These are phyloP conservation scores for Pycnomerus fuliginosus DNA, from an alignment of 2,888 invertebrate genomes.

Conservation along the genomic window DNA sequence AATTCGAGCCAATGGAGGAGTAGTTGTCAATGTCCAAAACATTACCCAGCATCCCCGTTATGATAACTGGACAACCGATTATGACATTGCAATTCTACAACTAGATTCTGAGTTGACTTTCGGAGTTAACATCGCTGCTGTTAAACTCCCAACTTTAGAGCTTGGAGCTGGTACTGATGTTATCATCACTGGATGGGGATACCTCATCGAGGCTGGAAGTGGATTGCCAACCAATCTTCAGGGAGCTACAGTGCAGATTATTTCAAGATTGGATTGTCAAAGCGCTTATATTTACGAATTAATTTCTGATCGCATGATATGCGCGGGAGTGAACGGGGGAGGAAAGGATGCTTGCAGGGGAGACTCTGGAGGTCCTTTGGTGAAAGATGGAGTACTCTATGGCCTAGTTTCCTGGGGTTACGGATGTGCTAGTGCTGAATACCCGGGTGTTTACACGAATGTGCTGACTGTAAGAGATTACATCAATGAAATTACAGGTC, in stretches of 20 bases:
- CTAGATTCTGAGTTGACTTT: slow-evolving; percentile 39
- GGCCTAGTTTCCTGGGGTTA: slow-evolving; percentile 4
- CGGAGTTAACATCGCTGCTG: background rate
- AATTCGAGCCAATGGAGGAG: slow-evolving; percentile 56
- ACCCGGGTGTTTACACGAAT: slow-evolving; percentile 6
- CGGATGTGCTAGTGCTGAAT: slow-evolving; percentile 1
- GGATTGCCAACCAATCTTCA: no score
- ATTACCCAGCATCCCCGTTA: slow-evolving; percentile 55
- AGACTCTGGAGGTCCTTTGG: slow-evolving; percentile 5
- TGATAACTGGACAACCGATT: slow-evolving; percentile 53
- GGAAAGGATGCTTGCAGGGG: slow-evolving; percentile 4
- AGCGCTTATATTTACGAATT: no score
- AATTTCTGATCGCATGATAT: slow-evolving; percentile 4
- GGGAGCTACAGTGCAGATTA: no score
- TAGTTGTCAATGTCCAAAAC: slow-evolving; percentile 54
- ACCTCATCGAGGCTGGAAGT: no score
- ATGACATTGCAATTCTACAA: slow-evolving; percentile 56
- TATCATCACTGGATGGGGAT: background rate
- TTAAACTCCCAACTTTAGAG: background rate
- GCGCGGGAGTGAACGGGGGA: background rate
- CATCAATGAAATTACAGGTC: no score
- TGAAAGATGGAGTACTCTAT: background rate
- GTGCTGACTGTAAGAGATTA: no score
- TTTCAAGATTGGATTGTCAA: no score
- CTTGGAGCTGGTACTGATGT: background rate